These are phyloP conservation scores for Polyommatus iphigenia DNA, from an alignment of 2,888 invertebrate genomes.

Conservation along the genomic window DNA sequence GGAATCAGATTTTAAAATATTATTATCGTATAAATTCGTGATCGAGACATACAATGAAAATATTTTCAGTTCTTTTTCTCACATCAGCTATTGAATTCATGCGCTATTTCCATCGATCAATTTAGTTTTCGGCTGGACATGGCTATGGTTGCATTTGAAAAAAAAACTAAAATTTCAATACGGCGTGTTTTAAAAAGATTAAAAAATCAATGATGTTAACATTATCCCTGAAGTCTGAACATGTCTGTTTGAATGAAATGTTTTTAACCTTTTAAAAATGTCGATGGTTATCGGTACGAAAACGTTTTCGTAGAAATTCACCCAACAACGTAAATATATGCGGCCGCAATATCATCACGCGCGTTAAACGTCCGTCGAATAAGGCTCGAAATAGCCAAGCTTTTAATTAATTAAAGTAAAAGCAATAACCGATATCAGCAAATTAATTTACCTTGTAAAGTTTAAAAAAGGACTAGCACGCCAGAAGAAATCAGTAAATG, in stretches of 20 bases:
- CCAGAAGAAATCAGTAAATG: slow-evolving; percentile 24
- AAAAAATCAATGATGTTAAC: no score
- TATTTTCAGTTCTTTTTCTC: not conserved
- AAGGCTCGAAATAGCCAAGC: not conserved
- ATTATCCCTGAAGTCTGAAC: no score
- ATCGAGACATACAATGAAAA: not conserved
- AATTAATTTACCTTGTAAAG: slow-evolving; percentile 26
- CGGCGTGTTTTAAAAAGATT: no score
- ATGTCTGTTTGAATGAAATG: no score
- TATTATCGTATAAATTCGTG: no score
- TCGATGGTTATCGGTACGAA: not conserved
- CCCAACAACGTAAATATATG: not conserved
- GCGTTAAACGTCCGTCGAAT: not conserved
- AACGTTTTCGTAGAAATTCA: not conserved
- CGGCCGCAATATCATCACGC: not conserved
- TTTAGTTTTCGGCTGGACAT: not conserved
- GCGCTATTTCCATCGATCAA: not conserved
- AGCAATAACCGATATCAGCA: not conserved
- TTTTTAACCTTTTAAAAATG: not conserved
- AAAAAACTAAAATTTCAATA: no score
- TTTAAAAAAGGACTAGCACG: slow-evolving; percentile 23
- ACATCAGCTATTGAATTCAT: not conserved
- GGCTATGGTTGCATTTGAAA: no score
- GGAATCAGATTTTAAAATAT: not conserved
- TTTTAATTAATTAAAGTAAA: slow-evolving; percentile 17